phyloP scores from a whole-genome alignment of 2,113 vertebrate genomes.

The Chroicocephalus ridibundus region DNA sequence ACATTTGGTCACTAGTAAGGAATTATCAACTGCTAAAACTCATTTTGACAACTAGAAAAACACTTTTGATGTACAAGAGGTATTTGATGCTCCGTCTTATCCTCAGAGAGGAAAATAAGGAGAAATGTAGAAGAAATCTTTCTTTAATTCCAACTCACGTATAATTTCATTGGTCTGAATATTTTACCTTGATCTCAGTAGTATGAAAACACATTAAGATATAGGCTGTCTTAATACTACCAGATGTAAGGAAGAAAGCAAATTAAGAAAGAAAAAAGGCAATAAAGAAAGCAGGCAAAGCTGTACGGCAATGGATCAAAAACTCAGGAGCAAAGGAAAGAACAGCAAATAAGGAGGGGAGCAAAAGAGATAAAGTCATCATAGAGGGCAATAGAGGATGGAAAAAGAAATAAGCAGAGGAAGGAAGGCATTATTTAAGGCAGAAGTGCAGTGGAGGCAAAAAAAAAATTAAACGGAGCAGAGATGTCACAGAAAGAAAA shows the following conservation, averaged over 20 bases:
- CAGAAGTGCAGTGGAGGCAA: background rate
- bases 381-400: conserved; percentile 25
- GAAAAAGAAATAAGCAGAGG: conserved; percentile 26
- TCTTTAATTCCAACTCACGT: background rate
- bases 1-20: background rate
- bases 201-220: background rate
- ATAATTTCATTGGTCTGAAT: background rate
- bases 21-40: background rate
- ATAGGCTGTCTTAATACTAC: background rate
- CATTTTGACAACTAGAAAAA: background rate
- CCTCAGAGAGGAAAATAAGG: background rate
- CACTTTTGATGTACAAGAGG: background rate
- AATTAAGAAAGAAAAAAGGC: background rate
- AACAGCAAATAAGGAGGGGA: background rate
- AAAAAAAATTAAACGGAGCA: background rate
- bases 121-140: background rate
- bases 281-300: background rate
- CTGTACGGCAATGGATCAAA: background rate
- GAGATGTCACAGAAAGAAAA: background rate
- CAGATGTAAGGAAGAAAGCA: background rate
- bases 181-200: background rate
- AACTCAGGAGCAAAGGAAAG: background rate
- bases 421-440: background rate
- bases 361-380: conserved; percentile 6
- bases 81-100: background rate